Base-by-base conservation (phyloP, 2,888 invertebrate species). In the Acholoe squamosa region DNA sequence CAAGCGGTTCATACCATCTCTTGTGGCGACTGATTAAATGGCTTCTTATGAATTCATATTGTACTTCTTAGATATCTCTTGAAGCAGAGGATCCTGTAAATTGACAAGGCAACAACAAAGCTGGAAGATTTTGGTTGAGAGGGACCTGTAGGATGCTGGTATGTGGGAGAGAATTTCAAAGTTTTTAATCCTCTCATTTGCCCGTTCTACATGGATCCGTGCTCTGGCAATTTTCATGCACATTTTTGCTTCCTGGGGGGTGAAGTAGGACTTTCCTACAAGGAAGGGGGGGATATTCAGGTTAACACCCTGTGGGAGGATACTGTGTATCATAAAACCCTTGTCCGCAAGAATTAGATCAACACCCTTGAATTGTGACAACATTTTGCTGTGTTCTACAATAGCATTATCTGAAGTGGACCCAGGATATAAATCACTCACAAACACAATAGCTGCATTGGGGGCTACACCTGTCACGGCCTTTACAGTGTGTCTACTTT, bases 331-430 rank as follows among this genome's bases (percentile, higher is more conserved):
- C 16, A 61, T 90, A 43, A 90, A 90, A 0, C 84, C 90, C 33
- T 90, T 90, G 84, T 90, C 90, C 0, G 90, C 90, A 22, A 90
- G 67, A 28, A 90, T 84, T 14, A 90, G n/a, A 43, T 90, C 56
- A 16, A 86, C 90, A 28, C 88, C 71, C 43, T 88, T 56, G 12
- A 90, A 31, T n/a, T 90, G 22, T 0, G 56, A 28, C 0, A 90
- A 52, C 0, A 90, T 25, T 28, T 52, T 28, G 43, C 76, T 54
- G 16, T 76, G 51, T n/a, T 90, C 77, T 22, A 89, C 77, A 25
- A 90, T 89, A 0, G 76, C 77, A 19, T 67, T 71, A 31, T 90
- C 90, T n/a, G 90, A 90, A 14, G 77, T 77, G 34, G 89, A 89
- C 5, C 43, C 43, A 7, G 43, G 43, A 43, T 43, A 43, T 10